Percentiles rank a stretch among this genome's conserved stretches.
These are phyloP conservation scores for Nasonia longicornis DNA, from an alignment of 1,140 invertebrate genomes.

Conservation along the genomic window DNA sequence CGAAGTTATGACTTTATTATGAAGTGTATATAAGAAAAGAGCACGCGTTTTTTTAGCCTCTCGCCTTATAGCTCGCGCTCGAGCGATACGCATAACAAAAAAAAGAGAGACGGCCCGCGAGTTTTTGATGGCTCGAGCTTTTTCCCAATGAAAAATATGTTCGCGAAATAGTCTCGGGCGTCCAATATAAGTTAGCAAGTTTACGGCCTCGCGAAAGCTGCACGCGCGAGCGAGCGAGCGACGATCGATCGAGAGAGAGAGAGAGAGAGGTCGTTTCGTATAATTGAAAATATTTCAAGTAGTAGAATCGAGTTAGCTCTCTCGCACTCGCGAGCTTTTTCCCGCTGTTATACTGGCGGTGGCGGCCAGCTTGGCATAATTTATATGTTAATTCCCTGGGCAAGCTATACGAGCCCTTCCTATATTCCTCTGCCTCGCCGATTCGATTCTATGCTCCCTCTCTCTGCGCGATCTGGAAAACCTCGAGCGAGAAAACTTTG, in stretches of 20 bases:
- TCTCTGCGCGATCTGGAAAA: not conserved
- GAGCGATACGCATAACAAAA: slow-evolving; percentile 12
- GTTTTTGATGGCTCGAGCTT: slow-evolving; percentile 19
- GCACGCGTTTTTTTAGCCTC: slow-evolving; percentile 15
- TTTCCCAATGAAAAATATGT: slow-evolving; percentile 38
- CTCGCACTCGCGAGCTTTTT: slow-evolving; percentile 12
- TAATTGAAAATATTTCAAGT: slow-evolving; percentile 53
- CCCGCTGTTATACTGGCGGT: not conserved
- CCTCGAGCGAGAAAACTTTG: not conserved
- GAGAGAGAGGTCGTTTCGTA: slow-evolving; percentile 47
- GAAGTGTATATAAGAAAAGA: slow-evolving; percentile 31
- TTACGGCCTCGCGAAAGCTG: slow-evolving; percentile 36
- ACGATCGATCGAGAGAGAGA: slow-evolving; percentile 18
- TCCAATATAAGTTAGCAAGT: slow-evolving; percentile 44
- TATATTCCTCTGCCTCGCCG: not conserved
- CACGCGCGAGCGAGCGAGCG: not conserved
- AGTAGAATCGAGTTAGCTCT: slow-evolving; percentile 41
- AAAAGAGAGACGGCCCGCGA: not conserved
- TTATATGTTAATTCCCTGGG: slow-evolving; percentile 51
- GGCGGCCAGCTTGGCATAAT: slow-evolving; percentile 45
- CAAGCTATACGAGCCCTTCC: slow-evolving; percentile 37
- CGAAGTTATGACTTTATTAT: slow-evolving; percentile 44
- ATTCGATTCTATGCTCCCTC: slow-evolving; percentile 8
- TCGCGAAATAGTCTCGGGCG: slow-evolving; percentile 38
- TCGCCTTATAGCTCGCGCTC: not conserved